These are phyloP conservation scores for Hipparchia sbordonii DNA, from an alignment of 2,888 invertebrate genomes.

Conservation along the genomic window DNA sequence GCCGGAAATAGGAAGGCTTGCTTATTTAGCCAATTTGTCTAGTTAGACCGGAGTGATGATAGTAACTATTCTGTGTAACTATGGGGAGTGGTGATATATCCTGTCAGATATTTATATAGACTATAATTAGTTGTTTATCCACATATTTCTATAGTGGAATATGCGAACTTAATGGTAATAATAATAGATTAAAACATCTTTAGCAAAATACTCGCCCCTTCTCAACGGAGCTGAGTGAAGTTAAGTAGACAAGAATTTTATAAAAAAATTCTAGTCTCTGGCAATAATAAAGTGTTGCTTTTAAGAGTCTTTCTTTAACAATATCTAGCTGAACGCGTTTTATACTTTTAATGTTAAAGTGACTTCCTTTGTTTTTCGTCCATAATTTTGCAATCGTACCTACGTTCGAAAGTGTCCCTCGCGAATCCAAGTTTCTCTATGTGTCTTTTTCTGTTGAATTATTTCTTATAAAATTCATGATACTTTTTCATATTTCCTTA, in stretches of 20 bases:
- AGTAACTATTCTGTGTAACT: no score
- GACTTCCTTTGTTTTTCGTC: constrained; percentile 2
- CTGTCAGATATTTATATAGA: no score
- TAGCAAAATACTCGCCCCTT: constrained; percentile 8
- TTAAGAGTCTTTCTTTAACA: constrained; percentile 16
- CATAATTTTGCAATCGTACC: not conserved
- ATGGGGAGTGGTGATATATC: no score
- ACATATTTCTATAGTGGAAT: no score
- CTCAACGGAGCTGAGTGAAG: constrained; percentile 16
- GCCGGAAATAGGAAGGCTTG: no score
- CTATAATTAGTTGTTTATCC: no score
- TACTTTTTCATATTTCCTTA: not conserved
- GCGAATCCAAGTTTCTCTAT: not conserved
- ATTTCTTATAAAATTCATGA: not conserved
- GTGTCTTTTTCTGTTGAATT: not conserved
- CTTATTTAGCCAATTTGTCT: no score
- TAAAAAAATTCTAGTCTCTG: constrained; percentile 26
- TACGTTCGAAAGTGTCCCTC: not conserved
- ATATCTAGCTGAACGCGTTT: constrained; percentile 21
- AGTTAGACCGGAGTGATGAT: no score
- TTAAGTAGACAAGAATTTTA: constrained; percentile 29
- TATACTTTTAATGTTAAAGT: constrained; percentile 15
- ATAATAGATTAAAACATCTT: not conserved
- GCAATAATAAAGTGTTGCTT: constrained; percentile 17
- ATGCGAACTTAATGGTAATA: not conserved